These are phyloP conservation scores for Lucinisca nassula DNA, from an alignment of 2,888 invertebrate species.

Conservation along the genomic window DNA sequence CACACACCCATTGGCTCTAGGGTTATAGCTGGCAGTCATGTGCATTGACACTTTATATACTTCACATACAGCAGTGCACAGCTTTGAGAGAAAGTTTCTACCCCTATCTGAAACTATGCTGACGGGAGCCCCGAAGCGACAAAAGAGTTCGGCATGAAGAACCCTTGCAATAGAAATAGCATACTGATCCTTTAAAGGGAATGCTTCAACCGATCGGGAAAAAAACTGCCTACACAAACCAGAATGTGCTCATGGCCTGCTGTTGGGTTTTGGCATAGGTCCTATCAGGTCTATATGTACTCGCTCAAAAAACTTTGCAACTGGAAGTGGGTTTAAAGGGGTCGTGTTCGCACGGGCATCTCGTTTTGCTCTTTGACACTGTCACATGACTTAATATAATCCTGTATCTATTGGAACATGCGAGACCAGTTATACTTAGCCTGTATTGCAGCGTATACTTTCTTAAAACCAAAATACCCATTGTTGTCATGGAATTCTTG, in stretches of 20 bases:
- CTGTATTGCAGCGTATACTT: constrained; percentile 24
- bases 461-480: constrained; percentile 19
- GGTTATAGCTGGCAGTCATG: constrained; percentile 54
- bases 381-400: constrained; percentile 52
- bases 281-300: constrained; percentile 33
- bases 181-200: constrained; percentile 41
- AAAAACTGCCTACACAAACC: constrained; percentile 48
- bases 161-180: constrained; percentile 41
- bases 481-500: constrained; percentile 20
- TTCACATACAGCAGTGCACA: constrained; percentile 46
- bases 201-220: constrained; percentile 47
- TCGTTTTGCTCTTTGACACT: constrained; percentile 56
- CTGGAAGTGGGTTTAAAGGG: constrained; percentile 33
- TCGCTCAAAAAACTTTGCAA: constrained; percentile 29
- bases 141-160: constrained; percentile 40
- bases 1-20: constrained; percentile 44
- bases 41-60: constrained; percentile 54
- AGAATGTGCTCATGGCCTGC: constrained; percentile 55
- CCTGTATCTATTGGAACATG: constrained; percentile 37
- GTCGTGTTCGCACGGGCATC: neutral
- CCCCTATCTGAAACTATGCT: constrained; percentile 50
- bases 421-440: constrained; percentile 23
- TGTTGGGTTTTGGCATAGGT: constrained; percentile 29
- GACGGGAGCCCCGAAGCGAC: constrained; percentile 36
- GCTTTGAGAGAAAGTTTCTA: constrained; percentile 45